Percentiles rank a stretch among this genome's conserved stretches.
Conservation (phyloP, 2,888 invertebrate genomes). For the Patella depressa region DNA sequence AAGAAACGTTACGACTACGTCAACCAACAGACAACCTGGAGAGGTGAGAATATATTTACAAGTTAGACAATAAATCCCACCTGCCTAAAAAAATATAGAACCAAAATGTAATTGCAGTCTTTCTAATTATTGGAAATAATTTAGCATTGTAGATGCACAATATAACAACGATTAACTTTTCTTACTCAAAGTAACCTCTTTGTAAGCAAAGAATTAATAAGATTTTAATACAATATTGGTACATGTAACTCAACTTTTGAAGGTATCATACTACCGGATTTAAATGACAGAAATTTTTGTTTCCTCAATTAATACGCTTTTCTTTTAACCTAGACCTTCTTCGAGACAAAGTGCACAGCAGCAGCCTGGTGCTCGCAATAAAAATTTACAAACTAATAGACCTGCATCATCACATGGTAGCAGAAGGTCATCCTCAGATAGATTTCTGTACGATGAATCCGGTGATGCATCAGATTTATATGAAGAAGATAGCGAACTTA, state of each 20-base stretch:
- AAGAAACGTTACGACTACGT: constrained; percentile 42
- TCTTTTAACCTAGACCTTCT: not conserved
- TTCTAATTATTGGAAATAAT: too few relatives aligned
- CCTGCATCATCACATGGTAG: not conserved
- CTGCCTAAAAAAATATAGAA: too few relatives aligned
- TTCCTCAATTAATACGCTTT: too few relatives aligned
- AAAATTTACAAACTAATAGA: not conserved
- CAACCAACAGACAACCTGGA: constrained; percentile 35
- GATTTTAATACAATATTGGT: too few relatives aligned
- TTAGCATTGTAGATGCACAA: too few relatives aligned
- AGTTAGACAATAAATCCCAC: too few relatives aligned
- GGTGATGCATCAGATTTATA: not conserved
- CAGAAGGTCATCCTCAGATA: not conserved
- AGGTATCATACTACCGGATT: too few relatives aligned
- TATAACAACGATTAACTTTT: too few relatives aligned
- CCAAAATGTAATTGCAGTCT: not conserved
- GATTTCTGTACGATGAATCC: not conserved
- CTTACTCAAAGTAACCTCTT: too few relatives aligned
- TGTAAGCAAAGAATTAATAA: too few relatives aligned
- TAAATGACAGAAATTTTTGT: too few relatives aligned
- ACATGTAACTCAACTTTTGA: too few relatives aligned
- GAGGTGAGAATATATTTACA: not conserved
- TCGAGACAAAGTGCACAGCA: not conserved
- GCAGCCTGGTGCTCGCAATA: not conserved
- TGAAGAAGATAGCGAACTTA: constrained; percentile 3